Percentiles rank a stretch among this genome's conserved stretches.
Evolutionary conservation across 2,113 vertebrate genomes (phyloP).

Genomic region (Sander lucioperca): DNA sequence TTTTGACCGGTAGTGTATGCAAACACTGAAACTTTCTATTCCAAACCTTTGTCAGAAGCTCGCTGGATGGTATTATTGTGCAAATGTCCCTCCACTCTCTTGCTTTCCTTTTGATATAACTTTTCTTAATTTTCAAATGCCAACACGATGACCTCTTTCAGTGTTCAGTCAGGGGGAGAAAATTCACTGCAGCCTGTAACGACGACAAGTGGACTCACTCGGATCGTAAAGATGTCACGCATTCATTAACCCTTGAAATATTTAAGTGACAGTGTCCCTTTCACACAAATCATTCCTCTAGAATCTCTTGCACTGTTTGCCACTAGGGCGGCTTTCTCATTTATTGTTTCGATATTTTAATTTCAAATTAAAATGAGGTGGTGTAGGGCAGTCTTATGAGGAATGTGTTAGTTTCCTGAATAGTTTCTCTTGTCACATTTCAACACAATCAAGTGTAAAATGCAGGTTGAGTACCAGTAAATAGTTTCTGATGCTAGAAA

Average conservation of each 20-base stretch:
- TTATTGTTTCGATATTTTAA: background rate
- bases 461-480: no score
- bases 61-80: no score
- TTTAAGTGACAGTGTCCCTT: conserved; percentile 5
- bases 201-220: background rate
- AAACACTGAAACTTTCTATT: no score
- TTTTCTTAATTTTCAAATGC: background rate
- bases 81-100: no score
- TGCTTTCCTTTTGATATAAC: background rate
- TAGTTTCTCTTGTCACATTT: background rate
- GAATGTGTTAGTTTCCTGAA: background rate
- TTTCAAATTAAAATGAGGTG: background rate
- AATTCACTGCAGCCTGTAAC: background rate
- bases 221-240: conserved; percentile 9
- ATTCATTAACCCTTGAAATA: conserved; percentile 9
- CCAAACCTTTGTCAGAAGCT: no score
- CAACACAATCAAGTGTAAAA: background rate
- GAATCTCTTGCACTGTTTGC: background rate
- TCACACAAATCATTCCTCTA: conserved; percentile 2
- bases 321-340: background rate
- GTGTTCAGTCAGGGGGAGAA: no score
- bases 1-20: no score
- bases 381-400: background rate
- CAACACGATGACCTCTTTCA: no score
- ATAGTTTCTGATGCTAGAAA: background rate